Evolutionary conservation across 1,140 invertebrate genomes (phyloP).

Genomic region (Phocides pigmalion): DNA sequence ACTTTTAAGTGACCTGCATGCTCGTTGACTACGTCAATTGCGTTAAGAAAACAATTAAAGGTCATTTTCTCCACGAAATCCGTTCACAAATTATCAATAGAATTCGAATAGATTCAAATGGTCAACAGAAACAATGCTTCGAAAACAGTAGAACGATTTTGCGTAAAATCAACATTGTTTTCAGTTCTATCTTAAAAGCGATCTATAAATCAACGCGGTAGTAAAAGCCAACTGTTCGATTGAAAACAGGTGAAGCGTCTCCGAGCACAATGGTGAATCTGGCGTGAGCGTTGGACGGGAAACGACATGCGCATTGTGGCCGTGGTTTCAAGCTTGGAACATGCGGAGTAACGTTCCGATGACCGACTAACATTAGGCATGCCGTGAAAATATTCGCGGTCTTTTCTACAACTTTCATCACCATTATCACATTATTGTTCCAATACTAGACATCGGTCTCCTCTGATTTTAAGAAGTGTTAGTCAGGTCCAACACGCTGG

Average conservation of each 20-base stretch:
- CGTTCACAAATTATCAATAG: background rate
- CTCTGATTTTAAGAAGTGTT: too few species aligned
- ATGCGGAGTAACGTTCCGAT: background rate
- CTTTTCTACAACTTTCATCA: background rate
- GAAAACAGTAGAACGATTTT: background rate
- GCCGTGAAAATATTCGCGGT: too few species aligned
- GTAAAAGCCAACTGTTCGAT: conserved; percentile 31
- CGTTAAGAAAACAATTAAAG: too few species aligned
- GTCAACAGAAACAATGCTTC: background rate
- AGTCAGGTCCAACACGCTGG: too few species aligned
- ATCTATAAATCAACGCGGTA: conserved; percentile 27
- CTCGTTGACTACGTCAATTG: too few species aligned
- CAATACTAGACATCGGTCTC: too few species aligned
- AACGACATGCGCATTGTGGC: conserved; percentile 19
- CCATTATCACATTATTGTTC: too few species aligned
- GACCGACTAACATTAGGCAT: background rate
- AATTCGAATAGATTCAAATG: too few species aligned
- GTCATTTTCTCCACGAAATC: too few species aligned
- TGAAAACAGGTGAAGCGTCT: conserved; percentile 35
- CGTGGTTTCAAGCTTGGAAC: background rate
- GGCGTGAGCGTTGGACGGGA: conserved; percentile 1
- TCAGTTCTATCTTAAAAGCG: conserved; percentile 19
- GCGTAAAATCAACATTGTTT: conserved; percentile 21
- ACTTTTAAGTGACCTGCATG: too few species aligned
- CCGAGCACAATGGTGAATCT: conserved; percentile 23